Evolutionary conservation across 2,113 vertebrate genomes (phyloP), one percentile per base, ranked within the genome.

Genomic region (Festucalex cinctus): DNA sequence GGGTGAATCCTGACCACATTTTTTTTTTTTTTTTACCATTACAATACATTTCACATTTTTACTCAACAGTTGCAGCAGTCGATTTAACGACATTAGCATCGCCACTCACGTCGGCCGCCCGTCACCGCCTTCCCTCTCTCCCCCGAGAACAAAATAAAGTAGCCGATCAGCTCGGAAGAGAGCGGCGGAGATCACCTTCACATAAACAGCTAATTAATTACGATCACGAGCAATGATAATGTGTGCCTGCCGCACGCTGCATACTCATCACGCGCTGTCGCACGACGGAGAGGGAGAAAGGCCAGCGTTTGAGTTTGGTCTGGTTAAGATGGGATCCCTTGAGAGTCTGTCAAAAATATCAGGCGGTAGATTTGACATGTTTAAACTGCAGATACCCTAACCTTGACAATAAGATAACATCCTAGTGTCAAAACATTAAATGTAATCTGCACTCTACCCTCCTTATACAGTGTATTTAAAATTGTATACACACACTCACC

Each of bases 151-250:
- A 69, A 78, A 75, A 73, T 65, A 69, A 77, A 39, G 58, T 53
- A 57, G 64, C 58, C 19, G 65, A 74, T 74, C 61, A 68, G 46
- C 46, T 19, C n/a, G 0, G 53, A 3, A 3, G 74, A n/a, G 68
- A 69, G 69, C 60, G 69, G 73, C 70, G 13, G 62, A 46, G 63
- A 78, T 74, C 59, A 72, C 70, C 73, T 79, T 77, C 66, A 71
- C 74, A 69, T 69, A 58, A 77, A 79, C n/a, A 1, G 56, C 51
- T 71, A 65, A 73, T 76, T 74, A 74, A 77, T 81, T 76, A 66
- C 58, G 66, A 51, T 65, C 63, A 63, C 22, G 66, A 73, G 56
- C 0, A 65, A 69, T 26, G 59, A 17, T 24, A n/a, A 69, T 39
- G 69, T 3, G 22, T 51, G 53, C 48, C 24, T 64, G 53, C 57